phyloP scores from a whole-genome alignment of 30 jellyfish, hydroid and myxozoan genomes.

The Chironex yamaguchii region DNA sequence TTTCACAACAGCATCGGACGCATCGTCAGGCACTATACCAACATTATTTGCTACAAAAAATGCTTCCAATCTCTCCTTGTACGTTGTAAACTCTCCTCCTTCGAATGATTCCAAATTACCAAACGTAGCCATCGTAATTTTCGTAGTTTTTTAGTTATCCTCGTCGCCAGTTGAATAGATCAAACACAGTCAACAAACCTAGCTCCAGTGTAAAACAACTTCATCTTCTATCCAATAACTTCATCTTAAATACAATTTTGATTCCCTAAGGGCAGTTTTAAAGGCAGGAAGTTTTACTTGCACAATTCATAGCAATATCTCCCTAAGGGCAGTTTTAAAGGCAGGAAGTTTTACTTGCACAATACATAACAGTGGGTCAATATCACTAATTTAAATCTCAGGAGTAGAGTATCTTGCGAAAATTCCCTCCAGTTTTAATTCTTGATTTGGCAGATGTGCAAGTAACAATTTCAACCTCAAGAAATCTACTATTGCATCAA shows the following conservation, averaged over 20 bases:
- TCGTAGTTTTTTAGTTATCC: constrained; percentile 19
- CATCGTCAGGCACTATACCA: constrained; percentile 40
- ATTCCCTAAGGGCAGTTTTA: constrained; percentile 21
- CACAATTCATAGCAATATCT: constrained; percentile 30
- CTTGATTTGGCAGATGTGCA: too few species aligned
- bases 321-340: constrained; percentile 18
- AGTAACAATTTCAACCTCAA: too few species aligned
- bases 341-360: constrained; percentile 1
- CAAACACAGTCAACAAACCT: constrained; percentile 31
- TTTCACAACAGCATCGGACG: constrained; percentile 40
- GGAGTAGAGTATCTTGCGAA: too few species aligned
- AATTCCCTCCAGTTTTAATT: too few species aligned
- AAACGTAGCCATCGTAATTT: constrained; percentile 21
- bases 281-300: not conserved
- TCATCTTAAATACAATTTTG: constrained; percentile 6
- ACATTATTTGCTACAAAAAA: constrained; percentile 11
- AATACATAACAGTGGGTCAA: constrained; percentile 26
- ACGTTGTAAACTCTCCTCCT: constrained; percentile 26
- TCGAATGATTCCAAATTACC: constrained; percentile 30
- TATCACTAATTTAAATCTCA: not conserved
- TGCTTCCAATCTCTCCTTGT: constrained; percentile 37
- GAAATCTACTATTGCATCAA: too few species aligned
- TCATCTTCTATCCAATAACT: not conserved
- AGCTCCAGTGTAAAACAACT: constrained; percentile 41
- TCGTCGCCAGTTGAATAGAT: constrained; percentile 39